A percentile compares a stretch with the other conserved stretches of the same genome.
Conservation (phyloP, 2,888 invertebrate species). For the Omphaloscelis lunosa region DNA sequence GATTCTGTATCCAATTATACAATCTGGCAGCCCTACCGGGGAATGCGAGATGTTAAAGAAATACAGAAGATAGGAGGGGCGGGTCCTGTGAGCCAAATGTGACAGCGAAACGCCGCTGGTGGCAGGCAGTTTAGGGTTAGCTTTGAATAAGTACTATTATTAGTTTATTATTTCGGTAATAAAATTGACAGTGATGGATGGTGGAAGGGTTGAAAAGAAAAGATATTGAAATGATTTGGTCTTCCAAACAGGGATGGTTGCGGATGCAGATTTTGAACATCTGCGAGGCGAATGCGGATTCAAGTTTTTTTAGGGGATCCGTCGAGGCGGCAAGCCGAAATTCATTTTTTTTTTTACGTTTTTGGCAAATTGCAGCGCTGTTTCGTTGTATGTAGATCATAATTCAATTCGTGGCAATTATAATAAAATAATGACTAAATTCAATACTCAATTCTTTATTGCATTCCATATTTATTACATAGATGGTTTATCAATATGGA, state of each 20-base stretch:
- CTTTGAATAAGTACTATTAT: slow-evolving; percentile 1
- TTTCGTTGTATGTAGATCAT: too few species aligned
- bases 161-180: not conserved
- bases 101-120: not conserved
- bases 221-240: not conserved
- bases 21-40: not conserved
- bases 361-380: too few species aligned
- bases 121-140: slow-evolving; percentile 10
- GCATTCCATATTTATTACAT: too few species aligned
- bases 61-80: slow-evolving; percentile 7
- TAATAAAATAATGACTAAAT: too few species aligned
- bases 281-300: too few species aligned
- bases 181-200: not conserved
- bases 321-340: too few species aligned
- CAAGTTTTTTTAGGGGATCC: too few species aligned
- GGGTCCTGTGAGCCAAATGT: not conserved
- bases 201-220: not conserved
- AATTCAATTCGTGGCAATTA: too few species aligned
- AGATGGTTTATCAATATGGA: too few species aligned
- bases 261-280: too few species aligned
- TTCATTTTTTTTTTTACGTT: too few species aligned
- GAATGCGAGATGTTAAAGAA: slow-evolving; percentile 13
- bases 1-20: not conserved
- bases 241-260: not conserved
- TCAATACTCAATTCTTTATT: too few species aligned